Percentiles rank a stretch among this genome's conserved stretches.
phyloP scores from a whole-genome alignment of 2,888 invertebrate species.

The Cylloceria caligata region DNA sequence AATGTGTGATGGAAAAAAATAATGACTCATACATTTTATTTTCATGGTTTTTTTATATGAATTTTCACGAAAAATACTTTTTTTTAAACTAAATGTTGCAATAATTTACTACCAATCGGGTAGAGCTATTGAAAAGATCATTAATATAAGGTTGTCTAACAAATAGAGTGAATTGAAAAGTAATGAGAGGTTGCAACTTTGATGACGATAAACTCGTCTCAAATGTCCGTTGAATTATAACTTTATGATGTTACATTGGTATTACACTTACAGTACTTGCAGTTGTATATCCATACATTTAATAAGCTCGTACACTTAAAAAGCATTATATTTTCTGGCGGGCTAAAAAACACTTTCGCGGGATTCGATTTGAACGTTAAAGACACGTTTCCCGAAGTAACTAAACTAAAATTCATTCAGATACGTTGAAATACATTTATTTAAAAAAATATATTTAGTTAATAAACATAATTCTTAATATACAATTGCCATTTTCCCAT shows the following conservation, averaged over 20 bases:
- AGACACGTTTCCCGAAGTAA: neutral
- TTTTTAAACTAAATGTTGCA: too few species aligned
- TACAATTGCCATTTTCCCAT: conserved; percentile 74
- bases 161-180: neutral
- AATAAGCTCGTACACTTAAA: conserved; percentile 56
- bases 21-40: too few species aligned
- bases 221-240: neutral
- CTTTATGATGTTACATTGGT: conserved; percentile 1
- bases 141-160: too few species aligned
- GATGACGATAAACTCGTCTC: neutral
- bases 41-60: too few species aligned
- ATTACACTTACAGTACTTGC: conserved; percentile 45
- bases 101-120: too few species aligned
- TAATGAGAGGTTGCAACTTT: neutral
- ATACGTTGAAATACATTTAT: conserved; percentile 13
- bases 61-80: too few species aligned
- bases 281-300: conserved; percentile 48
- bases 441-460: conserved; percentile 25
- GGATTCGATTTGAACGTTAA: neutral
- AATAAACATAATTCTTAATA: conserved; percentile 56
- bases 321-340: neutral
- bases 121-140: too few species aligned
- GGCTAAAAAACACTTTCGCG: neutral
- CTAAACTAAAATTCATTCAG: conserved; percentile 13
- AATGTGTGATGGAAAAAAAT: too few species aligned